phyloP scores from a whole-genome alignment of 2,797 vertebrate genomes.

The Sebastes hubbsi region DNA sequence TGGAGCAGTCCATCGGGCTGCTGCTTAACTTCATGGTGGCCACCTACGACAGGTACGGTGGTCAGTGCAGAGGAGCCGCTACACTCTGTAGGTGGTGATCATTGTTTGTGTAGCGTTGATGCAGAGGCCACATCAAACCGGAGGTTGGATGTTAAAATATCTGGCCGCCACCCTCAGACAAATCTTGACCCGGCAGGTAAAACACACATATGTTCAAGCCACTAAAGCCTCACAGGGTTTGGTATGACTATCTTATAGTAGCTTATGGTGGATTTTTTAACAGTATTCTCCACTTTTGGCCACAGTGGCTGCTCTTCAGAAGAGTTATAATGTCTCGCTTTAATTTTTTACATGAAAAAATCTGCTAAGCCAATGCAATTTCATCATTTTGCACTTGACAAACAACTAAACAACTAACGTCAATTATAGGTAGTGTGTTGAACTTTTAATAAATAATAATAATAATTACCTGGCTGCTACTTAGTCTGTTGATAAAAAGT shows the following conservation, averaged over 20 bases:
- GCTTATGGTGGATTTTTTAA: background rate
- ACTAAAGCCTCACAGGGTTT: background rate
- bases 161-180: background rate
- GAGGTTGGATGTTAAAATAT: background rate
- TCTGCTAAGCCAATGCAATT: background rate
- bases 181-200: background rate
- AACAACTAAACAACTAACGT: background rate
- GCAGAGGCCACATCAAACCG: background rate
- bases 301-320: background rate
- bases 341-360: background rate
- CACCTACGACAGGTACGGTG: constrained; percentile 90
- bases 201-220: background rate
- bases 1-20: constrained; percentile 96
- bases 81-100: background rate
- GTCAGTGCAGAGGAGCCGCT: background rate
- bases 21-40: constrained; percentile 98
- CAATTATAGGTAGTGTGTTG: background rate
- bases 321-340: background rate
- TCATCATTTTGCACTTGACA: too few relatives aligned
- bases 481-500: background rate
- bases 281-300: background rate
- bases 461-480: background rate
- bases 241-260: background rate
- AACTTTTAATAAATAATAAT: background rate
- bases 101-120: background rate